These are phyloP conservation scores for Gallinago undulata DNA, from an alignment of 2,113 vertebrate species.

Conservation along the genomic window DNA sequence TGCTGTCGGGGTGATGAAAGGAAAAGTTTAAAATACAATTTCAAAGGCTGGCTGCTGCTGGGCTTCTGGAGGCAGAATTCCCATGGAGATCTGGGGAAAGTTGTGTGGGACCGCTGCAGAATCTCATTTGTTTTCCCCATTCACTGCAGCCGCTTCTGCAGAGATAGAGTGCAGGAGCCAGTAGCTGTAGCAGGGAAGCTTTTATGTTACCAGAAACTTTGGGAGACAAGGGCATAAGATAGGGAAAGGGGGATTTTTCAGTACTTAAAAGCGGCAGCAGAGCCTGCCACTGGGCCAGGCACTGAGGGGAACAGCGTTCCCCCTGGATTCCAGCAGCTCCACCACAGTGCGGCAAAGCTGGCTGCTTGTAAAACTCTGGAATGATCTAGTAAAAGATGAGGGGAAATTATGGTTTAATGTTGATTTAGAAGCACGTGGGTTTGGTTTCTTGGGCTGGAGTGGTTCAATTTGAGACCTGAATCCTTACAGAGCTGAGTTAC, in stretches of 20 bases:
- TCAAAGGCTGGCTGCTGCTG: constrained; percentile 48
- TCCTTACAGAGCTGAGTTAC: not conserved
- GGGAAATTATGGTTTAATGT: rapidly evolving
- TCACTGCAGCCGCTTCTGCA: not conserved
- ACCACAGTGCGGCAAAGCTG: not conserved
- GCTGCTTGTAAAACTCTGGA: not conserved
- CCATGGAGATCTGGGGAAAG: not conserved
- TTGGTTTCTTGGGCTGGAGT: not conserved
- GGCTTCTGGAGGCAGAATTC: constrained; percentile 40
- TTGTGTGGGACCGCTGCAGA: constrained; percentile 25
- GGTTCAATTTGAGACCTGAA: not conserved
- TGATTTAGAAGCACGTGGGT: not conserved
- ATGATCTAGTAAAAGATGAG: not conserved
- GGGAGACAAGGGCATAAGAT: not conserved
- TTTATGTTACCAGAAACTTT: not conserved
- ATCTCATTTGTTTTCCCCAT: constrained; percentile 19
- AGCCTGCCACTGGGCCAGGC: not conserved
- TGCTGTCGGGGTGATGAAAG: constrained; percentile 12
- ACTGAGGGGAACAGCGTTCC: rapidly evolving
- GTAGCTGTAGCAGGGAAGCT: not conserved
- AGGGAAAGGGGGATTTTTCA: not conserved
- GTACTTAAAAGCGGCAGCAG: not conserved
- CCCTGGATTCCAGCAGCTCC: not conserved
- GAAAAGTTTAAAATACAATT: not conserved
- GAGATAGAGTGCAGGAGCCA: not conserved